These are phyloP conservation scores for Drosophila differens DNA, from an alignment of 2,888 invertebrate genomes.

Conservation along the genomic window DNA sequence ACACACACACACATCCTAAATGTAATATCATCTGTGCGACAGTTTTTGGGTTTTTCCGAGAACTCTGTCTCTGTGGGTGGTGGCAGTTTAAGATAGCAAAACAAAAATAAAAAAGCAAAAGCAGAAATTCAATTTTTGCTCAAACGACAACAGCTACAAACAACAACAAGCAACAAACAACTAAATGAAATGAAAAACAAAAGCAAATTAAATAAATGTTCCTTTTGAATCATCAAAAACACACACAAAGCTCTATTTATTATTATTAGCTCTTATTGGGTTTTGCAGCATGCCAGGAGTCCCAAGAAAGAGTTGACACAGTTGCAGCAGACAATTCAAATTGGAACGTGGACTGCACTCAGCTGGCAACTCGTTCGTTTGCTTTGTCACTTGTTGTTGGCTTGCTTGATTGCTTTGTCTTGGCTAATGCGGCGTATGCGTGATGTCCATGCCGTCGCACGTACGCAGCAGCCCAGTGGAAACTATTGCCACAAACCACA, in stretches of 20 bases:
- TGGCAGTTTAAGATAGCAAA: slow-evolving; percentile 50
- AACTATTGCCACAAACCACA: background rate
- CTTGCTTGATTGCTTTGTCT: slow-evolving; percentile 47
- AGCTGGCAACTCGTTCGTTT: slow-evolving; percentile 19
- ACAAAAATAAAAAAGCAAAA: slow-evolving; percentile 21
- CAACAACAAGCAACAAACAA: slow-evolving; percentile 17
- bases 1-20: slow-evolving; percentile 21
- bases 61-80: slow-evolving; percentile 53
- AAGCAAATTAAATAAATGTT: slow-evolving; percentile 80
- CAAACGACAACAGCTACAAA: slow-evolving; percentile 26
- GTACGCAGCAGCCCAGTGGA: slow-evolving; percentile 21
- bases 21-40: slow-evolving; percentile 51
- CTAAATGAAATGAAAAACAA: slow-evolving; percentile 54
- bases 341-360: slow-evolving; percentile 17
- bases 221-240: slow-evolving; percentile 80
- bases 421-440: slow-evolving; percentile 61
- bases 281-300: slow-evolving; percentile 3
- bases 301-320: slow-evolving; percentile 34
- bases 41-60: slow-evolving; percentile 40
- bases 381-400: slow-evolving; percentile 7
- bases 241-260: slow-evolving; percentile 45
- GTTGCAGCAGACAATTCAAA: slow-evolving; percentile 13
- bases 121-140: slow-evolving; percentile 79
- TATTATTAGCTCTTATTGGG: slow-evolving; percentile 43
- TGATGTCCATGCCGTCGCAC: slow-evolving; percentile 44